Conservation (phyloP, 2,113 vertebrate genomes). For the Phaetusa simplex region DNA sequence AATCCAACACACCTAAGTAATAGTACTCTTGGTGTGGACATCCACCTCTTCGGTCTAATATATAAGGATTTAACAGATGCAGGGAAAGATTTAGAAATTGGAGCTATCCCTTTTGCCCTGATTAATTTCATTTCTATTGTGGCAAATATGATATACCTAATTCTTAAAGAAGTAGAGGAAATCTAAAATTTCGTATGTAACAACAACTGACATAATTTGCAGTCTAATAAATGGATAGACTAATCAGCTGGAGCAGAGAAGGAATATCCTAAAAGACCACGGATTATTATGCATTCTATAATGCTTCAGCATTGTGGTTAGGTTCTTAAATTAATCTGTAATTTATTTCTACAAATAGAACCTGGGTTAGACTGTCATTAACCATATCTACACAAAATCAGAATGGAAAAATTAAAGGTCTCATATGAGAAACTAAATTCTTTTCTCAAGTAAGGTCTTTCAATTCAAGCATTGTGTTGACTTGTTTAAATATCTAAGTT, state of each 20-base stretch:
- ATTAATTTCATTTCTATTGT: not conserved
- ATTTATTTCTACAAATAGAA: not conserved
- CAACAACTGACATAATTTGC: not conserved
- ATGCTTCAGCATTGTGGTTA: not conserved
- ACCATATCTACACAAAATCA: not conserved
- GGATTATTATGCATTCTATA: not conserved
- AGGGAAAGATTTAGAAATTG: not conserved
- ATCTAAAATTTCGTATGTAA: not conserved
- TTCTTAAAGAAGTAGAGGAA: not conserved
- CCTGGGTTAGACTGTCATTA: not conserved
- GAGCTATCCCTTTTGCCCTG: not conserved
- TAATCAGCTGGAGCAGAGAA: not conserved
- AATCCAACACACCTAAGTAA: constrained; percentile 24
- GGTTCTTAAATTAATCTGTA: not conserved
- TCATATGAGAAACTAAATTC: not conserved
- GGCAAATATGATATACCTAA: not conserved
- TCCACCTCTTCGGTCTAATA: not conserved
- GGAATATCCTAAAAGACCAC: not conserved
- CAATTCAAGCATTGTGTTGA: not conserved
- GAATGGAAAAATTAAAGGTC: not conserved
- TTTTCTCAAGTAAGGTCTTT: not conserved
- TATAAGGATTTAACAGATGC: not conserved
- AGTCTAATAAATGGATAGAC: not conserved
- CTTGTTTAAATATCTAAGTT: not conserved
- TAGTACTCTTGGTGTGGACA: not conserved